Evolutionary conservation across 2,113 vertebrate genomes (phyloP).

Genomic region (Amazona vittata): DNA sequence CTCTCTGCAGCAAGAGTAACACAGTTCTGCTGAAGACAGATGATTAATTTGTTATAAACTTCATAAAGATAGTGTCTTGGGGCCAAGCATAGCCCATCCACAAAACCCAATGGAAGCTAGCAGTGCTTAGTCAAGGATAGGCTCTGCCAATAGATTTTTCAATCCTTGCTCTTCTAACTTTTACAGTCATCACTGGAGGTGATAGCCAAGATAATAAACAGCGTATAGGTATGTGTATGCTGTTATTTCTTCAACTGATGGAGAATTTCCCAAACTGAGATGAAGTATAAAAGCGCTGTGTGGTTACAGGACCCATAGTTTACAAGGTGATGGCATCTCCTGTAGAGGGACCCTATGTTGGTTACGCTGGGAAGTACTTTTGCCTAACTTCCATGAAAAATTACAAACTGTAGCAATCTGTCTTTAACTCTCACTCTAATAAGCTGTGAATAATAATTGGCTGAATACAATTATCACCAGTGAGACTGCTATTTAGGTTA

Average conservation of each 20-base stretch:
- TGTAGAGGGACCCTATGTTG: background rate
- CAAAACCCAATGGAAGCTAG: background rate
- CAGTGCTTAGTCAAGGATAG: background rate
- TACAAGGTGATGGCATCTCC: background rate
- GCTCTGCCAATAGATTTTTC: background rate
- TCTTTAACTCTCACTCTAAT: conserved; percentile 33
- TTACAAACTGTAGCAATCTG: conserved; percentile 13
- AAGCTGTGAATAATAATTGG: conserved; percentile 46
- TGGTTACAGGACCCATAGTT: background rate
- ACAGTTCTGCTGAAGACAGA: background rate
- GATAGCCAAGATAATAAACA: background rate
- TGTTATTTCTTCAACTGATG: background rate
- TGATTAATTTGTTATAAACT: background rate
- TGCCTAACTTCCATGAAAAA: background rate
- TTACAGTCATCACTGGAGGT: background rate
- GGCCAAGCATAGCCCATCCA: background rate
- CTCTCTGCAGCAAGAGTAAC: background rate
- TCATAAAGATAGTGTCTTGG: background rate
- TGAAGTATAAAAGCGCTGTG: background rate
- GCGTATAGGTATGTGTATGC: too few species aligned
- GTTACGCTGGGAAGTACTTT: background rate
- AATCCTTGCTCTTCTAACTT: background rate
- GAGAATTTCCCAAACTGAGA: background rate
- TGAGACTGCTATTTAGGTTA: background rate
- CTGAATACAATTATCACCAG: conserved; percentile 23